Evolutionary conservation across 2,888 invertebrate genomes (phyloP), one percentile per base, ranked within the genome.

Genomic region (Ectobius pallidus): DNA sequence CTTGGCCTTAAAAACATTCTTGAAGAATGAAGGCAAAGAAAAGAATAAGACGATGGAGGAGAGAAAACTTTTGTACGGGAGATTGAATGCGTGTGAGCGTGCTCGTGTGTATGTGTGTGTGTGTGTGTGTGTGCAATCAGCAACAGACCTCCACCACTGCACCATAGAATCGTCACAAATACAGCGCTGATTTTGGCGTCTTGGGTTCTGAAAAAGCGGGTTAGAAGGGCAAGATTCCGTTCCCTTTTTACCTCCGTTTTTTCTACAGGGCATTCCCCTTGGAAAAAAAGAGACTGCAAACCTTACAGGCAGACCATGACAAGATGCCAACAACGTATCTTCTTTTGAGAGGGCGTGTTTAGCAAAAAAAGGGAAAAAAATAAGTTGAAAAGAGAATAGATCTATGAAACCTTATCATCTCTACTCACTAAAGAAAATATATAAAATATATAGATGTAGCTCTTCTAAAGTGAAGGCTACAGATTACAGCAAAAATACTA

Each of bases 241-340:
- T 25, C 14, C 20, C 4, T 22, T 16, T 46, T 22, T 52, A 14
- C 20, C 9, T 52, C 25, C 14, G 22, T 20, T 25, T 52, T 14
- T 14, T 22, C 9, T 25, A 25, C 11, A 52, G 22, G 22, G 25
- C 11, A 52, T 22, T 25, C 52, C 52, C 52, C 22, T 14, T 25
- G 52, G 52, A 52, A 14, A 22, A 22, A 22, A n/a, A n/a, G n/a
- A n/a, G 22, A 25, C 22, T 52, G 25, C n/a, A 52, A 52, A 52
- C 7, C 52, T 52, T 25, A 20, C 52, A 52, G 52, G 25, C 52
- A 52, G 52, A 52, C 52, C 52, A 25, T 52, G 52, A 52, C 52
- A 52, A 52, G 52, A 52, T 25, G 52, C 52, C 52, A 52, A 52
- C 52, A 52, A 52, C 52, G 20, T n/a, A n/a, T 52, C 25, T 52